Evolutionary conservation across 2,113 vertebrate species (phyloP), one percentile per base, ranked within the genome.

Genomic region (Aix galericulata): DNA sequence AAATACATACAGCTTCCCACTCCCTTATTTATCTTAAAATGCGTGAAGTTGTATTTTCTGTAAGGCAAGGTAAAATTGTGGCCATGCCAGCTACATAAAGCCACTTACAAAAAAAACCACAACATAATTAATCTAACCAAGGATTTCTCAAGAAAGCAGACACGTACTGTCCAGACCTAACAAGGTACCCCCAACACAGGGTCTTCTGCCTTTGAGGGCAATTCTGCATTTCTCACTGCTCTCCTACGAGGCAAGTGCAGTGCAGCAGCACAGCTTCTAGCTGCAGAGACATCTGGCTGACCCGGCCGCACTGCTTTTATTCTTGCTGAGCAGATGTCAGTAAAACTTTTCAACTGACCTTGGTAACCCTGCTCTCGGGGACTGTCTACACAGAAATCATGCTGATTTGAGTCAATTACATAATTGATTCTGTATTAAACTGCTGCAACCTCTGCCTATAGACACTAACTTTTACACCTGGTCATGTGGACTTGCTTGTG

Each of bases 281-380:
- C 29, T 48, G 12, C 21, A 56, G 15, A 40, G 18, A 73, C 66
- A 63, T 72, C 53, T 88, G 78, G 29, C 48, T 73, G 59, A 93
- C 31, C 50, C 48, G 20, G 6, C 90, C 38, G 18, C 2, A 1
- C 22, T 52, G 68, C 59, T 23, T 27, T 72, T 78, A 32, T 17
- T 89, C 60, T 72, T 60, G 11, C 10, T 38, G 66, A 76, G 26
- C 26, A 93, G 82, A 82, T 58, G 31, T 44, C 93, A 91, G 50
- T 40, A 73, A 85, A 88, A 80, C 31, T 52, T 95, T 69, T 36
- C 58, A 94, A 17, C 82, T 95, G 38, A 82, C 15, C 23, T 62
- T 21, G 20, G 34, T 31, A 89, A 67, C 42, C 20, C 32, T 73
- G 62, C 40, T 76, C 74, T 34, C 60, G 23, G 38, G 20, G 48